A percentile compares a stretch with the other conserved stretches of the same genome.
Evolutionary conservation across 92 coral and sea anemone genomes (phyloP).

Genomic region (Meandrina meandrites): DNA sequence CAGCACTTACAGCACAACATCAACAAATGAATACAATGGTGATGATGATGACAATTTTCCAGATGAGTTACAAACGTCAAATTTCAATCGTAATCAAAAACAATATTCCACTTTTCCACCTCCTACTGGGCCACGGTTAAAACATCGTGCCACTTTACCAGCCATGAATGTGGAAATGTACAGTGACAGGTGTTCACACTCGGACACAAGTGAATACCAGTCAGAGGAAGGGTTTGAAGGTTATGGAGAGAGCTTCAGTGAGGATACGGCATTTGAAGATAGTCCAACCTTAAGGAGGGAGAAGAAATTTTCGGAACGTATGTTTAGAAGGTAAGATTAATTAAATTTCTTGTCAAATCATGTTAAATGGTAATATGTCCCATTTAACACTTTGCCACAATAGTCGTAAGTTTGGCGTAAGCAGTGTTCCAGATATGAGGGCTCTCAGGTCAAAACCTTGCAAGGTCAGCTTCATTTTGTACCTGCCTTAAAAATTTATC

Average conservation of each 20-base stretch:
- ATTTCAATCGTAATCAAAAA: constrained; percentile 79
- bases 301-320: constrained; percentile 3
- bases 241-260: constrained; percentile 78
- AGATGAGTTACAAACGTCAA: constrained; percentile 65
- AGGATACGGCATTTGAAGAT: constrained; percentile 77
- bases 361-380: too few species aligned
- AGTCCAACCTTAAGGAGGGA: constrained; percentile 57
- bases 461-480: too few species aligned
- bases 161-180: constrained; percentile 49
- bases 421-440: too few species aligned
- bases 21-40: constrained; percentile 96
- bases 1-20: constrained; percentile 95
- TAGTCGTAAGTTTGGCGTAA: too few species aligned
- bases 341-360: too few species aligned
- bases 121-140: constrained; percentile 72
- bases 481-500: too few species aligned
- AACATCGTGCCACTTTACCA: constrained; percentile 72
- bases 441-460: too few species aligned
- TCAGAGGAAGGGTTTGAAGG: constrained; percentile 98
- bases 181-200: constrained; percentile 65
- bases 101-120: constrained; percentile 95
- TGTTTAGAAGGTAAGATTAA: constrained; percentile 11
- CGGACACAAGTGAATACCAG: constrained; percentile 98
- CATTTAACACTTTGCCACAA: too few species aligned
- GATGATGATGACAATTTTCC: constrained; percentile 88